A percentile compares a stretch with the other conserved stretches of the same genome.
phyloP scores from a whole-genome alignment of 2,888 invertebrate genomes.

The Chouioia cunea region DNA sequence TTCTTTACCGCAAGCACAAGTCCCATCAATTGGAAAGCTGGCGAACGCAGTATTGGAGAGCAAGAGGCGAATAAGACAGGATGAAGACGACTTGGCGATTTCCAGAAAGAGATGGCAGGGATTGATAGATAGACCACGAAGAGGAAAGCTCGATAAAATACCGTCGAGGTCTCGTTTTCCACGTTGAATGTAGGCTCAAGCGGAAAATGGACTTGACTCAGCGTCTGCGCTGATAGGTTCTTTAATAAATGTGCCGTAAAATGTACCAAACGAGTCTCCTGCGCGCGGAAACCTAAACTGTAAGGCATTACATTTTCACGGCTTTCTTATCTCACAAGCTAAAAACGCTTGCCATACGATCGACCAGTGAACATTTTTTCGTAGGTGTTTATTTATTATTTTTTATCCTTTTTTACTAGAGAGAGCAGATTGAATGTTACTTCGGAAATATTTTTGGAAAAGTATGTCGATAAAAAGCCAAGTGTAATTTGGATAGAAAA shows the following conservation, averaged over 20 bases:
- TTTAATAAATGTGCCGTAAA: conserved; percentile 47
- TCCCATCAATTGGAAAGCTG: no score
- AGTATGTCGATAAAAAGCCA: neutral
- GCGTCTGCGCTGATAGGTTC: conserved; percentile 36
- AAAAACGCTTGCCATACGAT: neutral
- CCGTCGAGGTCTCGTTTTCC: neutral
- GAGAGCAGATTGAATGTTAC: neutral
- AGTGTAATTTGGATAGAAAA: no score
- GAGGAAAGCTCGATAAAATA: conserved; percentile 21
- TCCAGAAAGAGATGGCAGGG: neutral
- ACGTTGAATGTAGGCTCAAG: conserved; percentile 25
- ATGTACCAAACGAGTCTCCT: conserved; percentile 10
- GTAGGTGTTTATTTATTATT: neutral
- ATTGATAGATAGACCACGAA: neutral
- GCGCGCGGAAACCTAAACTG: neutral
- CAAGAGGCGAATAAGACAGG: conserved; percentile 14
- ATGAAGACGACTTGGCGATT: conserved; percentile 25
- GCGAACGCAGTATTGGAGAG: neutral
- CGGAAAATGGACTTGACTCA: conserved; percentile 43
- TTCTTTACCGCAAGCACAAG: no score
- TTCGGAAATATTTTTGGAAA: neutral
- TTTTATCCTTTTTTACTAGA: neutral
- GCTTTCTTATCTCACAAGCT: conserved; percentile 1
- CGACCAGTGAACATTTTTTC: neutral
- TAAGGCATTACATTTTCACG: no score